Conservation (phyloP, 2,113 vertebrate genomes). For the Poecile atricapillus region DNA sequence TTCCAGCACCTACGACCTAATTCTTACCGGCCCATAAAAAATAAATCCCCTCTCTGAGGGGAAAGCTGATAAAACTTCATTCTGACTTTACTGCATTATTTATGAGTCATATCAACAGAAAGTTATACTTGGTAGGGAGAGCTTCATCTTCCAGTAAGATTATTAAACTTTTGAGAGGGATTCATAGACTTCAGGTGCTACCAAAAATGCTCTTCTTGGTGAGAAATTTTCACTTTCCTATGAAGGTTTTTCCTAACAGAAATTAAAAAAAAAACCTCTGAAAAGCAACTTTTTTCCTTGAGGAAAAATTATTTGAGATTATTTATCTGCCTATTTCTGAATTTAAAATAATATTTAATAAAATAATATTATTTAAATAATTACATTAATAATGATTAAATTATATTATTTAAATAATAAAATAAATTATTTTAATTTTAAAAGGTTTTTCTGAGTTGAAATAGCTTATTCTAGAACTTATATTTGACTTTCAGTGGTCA, state of each 20-base stretch:
- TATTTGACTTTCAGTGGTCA: background rate
- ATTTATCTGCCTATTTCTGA: background rate
- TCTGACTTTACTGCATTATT: background rate
- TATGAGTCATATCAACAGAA: background rate
- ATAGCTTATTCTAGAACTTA: background rate
- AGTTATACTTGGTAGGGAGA: background rate
- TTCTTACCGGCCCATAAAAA: background rate
- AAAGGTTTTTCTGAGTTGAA: background rate
- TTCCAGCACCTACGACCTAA: background rate
- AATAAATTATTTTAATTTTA: no score
- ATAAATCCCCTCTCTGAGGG: background rate
- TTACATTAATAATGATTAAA: no score
- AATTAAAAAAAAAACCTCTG: background rate
- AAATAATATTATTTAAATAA: no score
- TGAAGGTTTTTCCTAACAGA: background rate
- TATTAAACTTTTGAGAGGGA: background rate
- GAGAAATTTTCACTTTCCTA: background rate
- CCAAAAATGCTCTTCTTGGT: background rate
- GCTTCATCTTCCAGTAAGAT: background rate
- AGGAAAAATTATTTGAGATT: background rate
- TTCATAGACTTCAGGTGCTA: background rate
- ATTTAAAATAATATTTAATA: background rate
- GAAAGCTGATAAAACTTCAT: background rate
- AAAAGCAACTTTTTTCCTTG: background rate
- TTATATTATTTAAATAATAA: no score